phyloP scores from a whole-genome alignment of 1,140 invertebrate species.

The Streblospio benedicti region DNA sequence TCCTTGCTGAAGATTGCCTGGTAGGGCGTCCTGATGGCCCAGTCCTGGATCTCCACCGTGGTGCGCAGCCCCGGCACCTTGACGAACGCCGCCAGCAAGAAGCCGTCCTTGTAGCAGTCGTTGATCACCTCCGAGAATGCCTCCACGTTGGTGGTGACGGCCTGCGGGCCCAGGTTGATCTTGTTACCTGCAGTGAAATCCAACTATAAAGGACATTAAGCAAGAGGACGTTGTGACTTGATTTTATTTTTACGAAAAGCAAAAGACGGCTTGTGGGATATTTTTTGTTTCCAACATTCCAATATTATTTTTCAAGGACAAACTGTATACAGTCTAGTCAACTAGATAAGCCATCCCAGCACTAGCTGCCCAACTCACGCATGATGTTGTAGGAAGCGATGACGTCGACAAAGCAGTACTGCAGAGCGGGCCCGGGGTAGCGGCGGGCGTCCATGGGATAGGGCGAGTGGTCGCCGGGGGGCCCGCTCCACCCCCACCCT shows the following conservation, averaged over 20 bases:
- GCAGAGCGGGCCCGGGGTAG: constrained; percentile 9
- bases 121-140: not conserved
- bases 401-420: constrained; percentile 15
- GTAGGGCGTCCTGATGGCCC: constrained; percentile 2
- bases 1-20: constrained; percentile 11
- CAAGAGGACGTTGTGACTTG: no score
- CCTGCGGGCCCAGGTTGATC: constrained; percentile 7
- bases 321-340: no score
- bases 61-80: constrained; percentile 5
- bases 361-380: constrained; percentile 9
- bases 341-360: no score
- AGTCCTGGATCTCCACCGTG: constrained; percentile 6
- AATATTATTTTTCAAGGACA: no score
- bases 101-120: constrained; percentile 13
- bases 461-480: constrained; percentile 12
- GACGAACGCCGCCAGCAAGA: constrained; percentile 5
- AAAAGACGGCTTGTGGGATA: no score
- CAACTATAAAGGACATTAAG: no score
- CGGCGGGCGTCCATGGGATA: constrained; percentile 7
- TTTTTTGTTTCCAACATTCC: no score
- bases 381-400: constrained; percentile 11
- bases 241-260: no score
- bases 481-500: constrained; percentile 11
- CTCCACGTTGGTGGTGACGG: constrained; percentile 10
- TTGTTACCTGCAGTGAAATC: constrained; percentile 6